Evolutionary conservation across 2,113 vertebrate species (phyloP), one percentile per base, ranked within the genome.

Genomic region (Eretmochelys imbricata): DNA sequence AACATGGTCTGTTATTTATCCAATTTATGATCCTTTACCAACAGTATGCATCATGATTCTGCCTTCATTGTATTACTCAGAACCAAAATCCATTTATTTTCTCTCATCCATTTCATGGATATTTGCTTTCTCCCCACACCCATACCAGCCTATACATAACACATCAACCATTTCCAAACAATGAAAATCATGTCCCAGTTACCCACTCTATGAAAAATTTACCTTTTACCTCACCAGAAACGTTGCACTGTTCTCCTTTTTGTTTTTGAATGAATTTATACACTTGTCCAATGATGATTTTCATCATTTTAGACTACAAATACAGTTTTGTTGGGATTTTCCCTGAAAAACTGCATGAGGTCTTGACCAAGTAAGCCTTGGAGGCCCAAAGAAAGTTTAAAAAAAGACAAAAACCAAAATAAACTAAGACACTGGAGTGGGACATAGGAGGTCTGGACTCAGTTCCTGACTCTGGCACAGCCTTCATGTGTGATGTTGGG

Each of bases 11-110:
- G 49, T 65, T 87, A 85, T 81, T 93, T 62, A 89, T 82, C 46
- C 11, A 72, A 3, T 76, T 90, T 89, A 80, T 96, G 91, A 84
- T 46, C 24, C 14, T 78, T 96, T 94, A 46, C 3, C 3, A 95
- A 80, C 19, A 48, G 88, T 93, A 55, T 93, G 72, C 5, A 17
- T 93, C 62, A 75, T 54, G 31, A 3, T 14, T 89, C 55, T 96
- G 38, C 19, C 78, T 96, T 93, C 16, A 89, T n/a, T n/a, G 10
- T 81, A 89, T 57, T 57, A 82, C 10, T 90, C 72, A 89, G 65
- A 72, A 38, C 81, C 79, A 94, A 94, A 95, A 86, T 57, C 31
- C 5, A 8, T 31, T n/a, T 42, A 79, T 38, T 82, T 89, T 84
- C 42, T 62, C 0, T 75, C 80, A 93, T 53, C 27, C 12, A 88